Conservation (phyloP, 2,113 vertebrate genomes). For the Lepisosteus osseus region DNA sequence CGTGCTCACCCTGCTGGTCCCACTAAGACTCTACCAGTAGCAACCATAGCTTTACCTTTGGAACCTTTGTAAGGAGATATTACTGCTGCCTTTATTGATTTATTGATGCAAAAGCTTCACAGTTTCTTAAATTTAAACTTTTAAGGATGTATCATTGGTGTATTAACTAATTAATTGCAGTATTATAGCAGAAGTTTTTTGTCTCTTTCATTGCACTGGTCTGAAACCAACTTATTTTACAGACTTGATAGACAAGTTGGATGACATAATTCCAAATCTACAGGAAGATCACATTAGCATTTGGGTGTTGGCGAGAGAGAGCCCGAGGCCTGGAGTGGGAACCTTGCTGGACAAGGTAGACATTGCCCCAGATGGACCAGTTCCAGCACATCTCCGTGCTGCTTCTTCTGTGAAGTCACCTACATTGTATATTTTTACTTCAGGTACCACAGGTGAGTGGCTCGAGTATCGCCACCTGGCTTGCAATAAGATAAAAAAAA, state of each 20-base stretch:
- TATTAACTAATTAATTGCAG: background rate
- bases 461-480: background rate
- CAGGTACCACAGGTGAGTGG: slow-evolving; percentile 87
- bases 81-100: background rate
- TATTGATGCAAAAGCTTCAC: background rate
- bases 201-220: slow-evolving; percentile 13
- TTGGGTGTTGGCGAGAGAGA: slow-evolving; percentile 70
- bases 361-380: slow-evolving; percentile 53
- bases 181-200: background rate
- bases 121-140: background rate
- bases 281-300: slow-evolving; percentile 54
- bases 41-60: too few relatives aligned
- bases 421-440: slow-evolving; percentile 87
- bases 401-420: slow-evolving; percentile 62
- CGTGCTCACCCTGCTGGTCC: too few relatives aligned
- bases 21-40: too few relatives aligned
- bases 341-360: slow-evolving; percentile 73
- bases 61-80: background rate
- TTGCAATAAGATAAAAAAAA: too few relatives aligned
- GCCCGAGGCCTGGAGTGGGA: slow-evolving; percentile 43
- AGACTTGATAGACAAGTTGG: slow-evolving; percentile 71
- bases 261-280: slow-evolving; percentile 69
- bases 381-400: slow-evolving; percentile 34
- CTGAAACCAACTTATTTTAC: slow-evolving; percentile 14
- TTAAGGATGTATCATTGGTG: background rate